Evolutionary conservation across 2,888 invertebrate genomes (phyloP), one percentile per base, ranked within the genome.

Genomic region (Empis stercorea): DNA sequence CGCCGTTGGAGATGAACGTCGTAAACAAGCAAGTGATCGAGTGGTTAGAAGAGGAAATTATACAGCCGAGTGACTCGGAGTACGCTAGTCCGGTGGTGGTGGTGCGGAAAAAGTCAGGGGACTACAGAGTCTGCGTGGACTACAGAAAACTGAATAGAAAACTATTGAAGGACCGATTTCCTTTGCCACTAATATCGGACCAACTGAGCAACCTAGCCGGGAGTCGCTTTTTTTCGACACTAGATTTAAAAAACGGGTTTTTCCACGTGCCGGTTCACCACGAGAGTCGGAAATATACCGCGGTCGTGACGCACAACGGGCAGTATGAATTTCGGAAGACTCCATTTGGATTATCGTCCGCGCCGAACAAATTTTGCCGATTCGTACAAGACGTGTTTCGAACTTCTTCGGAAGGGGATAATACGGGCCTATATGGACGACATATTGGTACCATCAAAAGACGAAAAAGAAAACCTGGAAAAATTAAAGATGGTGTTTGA

Each of bases 201-300:
- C 47, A 52, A 5, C 11, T 56, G 10, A 47, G 54, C 30, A 47
- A 45, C n/a, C 38, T 55, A 9, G 47, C 47, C 11, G 20, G 44
- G 1, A 47, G 49, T 1, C 45, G 44, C n/a, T 16, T 51, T 6
- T 54, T 51, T 30, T 46, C 53, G 6, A 53, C 51, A 0, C 16
- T 55, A 1, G 55, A 54, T 36, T 38, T 55, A 13, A 43, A 30
- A 6, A 52, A 53, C 14, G 54, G 51, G n/a, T 54, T 52, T 20
- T 50, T 51, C 38, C 53, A 55, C 39, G 50, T 55, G 4, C 50
- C 53, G 1, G 42, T 55, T 7, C 48, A 55, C 11, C 34, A 30
- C 11, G 30, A 23, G 3, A 49, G 48, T 2, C 37, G 48, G 30
- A 50, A 49, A 44, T 52, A 52, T 30, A 56, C 51, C 11, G 49